phyloP scores from a whole-genome alignment of 2,113 vertebrate genomes.

The Apus apus region DNA sequence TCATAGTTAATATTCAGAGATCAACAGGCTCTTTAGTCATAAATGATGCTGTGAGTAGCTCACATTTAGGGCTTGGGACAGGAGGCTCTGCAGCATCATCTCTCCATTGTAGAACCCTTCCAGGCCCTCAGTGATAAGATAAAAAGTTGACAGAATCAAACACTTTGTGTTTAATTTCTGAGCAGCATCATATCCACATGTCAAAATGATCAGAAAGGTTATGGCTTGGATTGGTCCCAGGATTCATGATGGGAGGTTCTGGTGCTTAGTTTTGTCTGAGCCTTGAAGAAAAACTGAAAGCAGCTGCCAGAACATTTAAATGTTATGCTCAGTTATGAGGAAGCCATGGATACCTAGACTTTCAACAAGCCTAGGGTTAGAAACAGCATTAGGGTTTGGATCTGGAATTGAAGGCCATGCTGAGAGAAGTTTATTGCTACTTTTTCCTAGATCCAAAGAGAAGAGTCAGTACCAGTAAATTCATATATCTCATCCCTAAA shows the following conservation, averaged over 20 bases:
- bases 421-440: background rate
- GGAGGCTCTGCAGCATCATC: background rate
- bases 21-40: background rate
- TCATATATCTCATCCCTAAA: background rate
- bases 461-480: background rate
- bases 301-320: background rate
- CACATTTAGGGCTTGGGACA: background rate
- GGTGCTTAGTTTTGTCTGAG: background rate
- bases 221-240: background rate
- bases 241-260: background rate
- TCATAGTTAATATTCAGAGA: background rate
- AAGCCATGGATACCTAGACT: background rate
- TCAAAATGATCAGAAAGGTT: background rate
- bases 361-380: background rate
- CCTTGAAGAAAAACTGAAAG: background rate
- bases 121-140: background rate
- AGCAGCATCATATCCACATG: background rate
- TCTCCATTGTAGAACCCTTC: background rate
- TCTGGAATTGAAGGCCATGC: background rate
- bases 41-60: background rate
- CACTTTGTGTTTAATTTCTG: background rate
- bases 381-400: background rate
- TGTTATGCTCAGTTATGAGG: background rate
- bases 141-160: background rate
- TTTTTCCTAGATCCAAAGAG: background rate